Conservation (phyloP, 2,888 invertebrate species). For the Chrysomela aeneicollis region DNA sequence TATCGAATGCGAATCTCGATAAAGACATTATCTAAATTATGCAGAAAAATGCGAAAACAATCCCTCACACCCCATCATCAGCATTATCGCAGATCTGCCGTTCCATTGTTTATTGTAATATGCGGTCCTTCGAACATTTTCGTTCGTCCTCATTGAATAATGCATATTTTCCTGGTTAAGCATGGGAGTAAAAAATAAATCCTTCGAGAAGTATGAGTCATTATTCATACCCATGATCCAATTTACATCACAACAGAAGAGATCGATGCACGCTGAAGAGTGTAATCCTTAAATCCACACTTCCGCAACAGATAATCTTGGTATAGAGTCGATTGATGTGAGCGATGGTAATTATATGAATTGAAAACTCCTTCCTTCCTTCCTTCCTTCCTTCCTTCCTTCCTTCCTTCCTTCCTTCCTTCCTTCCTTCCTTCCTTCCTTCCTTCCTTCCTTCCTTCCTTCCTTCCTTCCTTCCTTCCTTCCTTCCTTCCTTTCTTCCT, state of each 20-base stretch:
- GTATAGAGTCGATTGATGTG: too few relatives aligned
- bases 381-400: too few relatives aligned
- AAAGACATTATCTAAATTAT: conserved; percentile 20
- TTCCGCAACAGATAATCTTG: not conserved
- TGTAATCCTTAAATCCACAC: not conserved
- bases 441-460: too few relatives aligned
- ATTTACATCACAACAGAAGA: conserved; percentile 25
- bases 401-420: too few relatives aligned
- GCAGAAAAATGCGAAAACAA: conserved; percentile 10
- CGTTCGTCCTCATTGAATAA: conserved; percentile 15
- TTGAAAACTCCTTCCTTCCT: too few relatives aligned
- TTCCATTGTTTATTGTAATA: conserved; percentile 12
- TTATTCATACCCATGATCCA: conserved; percentile 27
- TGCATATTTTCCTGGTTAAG: conserved; percentile 16
- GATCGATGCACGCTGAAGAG: not conserved
- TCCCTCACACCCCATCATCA: conserved; percentile 15
- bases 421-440: too few relatives aligned
- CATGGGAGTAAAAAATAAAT: conserved; percentile 20
- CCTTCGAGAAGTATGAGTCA: conserved; percentile 20
- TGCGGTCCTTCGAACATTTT: conserved; percentile 1
- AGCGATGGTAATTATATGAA: too few relatives aligned
- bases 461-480: too few relatives aligned
- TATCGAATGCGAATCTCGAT: conserved; percentile 13
- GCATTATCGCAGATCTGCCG: not conserved
- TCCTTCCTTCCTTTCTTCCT: too few relatives aligned